Evolutionary conservation across 2,797 vertebrate species (phyloP), one percentile per base, ranked within the genome.

Genomic region (Lepidocolaptes lacrymiger): DNA sequence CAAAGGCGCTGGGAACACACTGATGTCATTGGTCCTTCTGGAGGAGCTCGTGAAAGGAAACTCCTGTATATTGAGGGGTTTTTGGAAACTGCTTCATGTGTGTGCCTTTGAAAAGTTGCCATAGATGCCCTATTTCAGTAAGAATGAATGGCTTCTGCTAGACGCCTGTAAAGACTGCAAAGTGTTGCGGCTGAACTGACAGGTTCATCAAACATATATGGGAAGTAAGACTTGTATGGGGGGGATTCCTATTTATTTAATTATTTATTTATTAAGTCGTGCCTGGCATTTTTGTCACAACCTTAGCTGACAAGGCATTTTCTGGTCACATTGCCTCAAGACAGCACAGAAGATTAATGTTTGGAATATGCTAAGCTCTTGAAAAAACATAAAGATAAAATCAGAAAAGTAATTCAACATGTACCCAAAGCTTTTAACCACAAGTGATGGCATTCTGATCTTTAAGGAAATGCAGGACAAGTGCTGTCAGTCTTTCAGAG

Each of bases 321-420:
- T 88, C 87, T 94, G 87, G 58, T 88, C 86, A 49, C 36, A 30
- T 97, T 95, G 88, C 82, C 91, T 95, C 43, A 39, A 96, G 95
- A 96, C 92, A 94, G 85, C 52, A 76, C 89, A 77, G 82, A 96
- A 97, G 95, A 97, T 97, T 96, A 97, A 97, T 96, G 86, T 89
- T 81, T 93, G 87, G 96, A 97, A 97, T 97, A 98, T 95, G 95
- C 89, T 97, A 91, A 67, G 91, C 89, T 97, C 77, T 95, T 95
- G 95, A 95, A 94, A 95, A 90, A 96, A 74, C 27, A 62, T 91
- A 71, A 96, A 96, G 97, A 97, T 97, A 96, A 83, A 81, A 97
- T 97, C 91, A 93, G 80, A 82, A 96, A 96, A 97, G 89, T 95
- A 97, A 97, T 97, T 97, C 95, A 96, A 87, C 81, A 79, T 91